These are phyloP conservation scores for Denticeps clupeoides DNA, from an alignment of 2,797 vertebrate genomes.

Conservation along the genomic window DNA sequence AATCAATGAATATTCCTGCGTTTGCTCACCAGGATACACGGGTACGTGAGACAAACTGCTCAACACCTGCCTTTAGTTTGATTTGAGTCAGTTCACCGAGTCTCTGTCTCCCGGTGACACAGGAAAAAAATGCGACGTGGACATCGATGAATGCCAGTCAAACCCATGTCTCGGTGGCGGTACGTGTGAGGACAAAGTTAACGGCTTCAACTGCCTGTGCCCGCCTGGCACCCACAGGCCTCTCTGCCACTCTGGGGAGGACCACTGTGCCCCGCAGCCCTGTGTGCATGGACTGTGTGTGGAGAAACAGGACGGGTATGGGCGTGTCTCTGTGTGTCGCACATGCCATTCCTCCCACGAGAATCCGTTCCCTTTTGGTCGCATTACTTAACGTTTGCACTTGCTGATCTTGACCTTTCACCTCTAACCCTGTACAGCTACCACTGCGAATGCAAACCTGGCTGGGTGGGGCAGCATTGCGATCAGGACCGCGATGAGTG, in stretches of 20 bases:
- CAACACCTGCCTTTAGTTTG: too few relatives aligned
- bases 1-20: constrained; percentile 80
- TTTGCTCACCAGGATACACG: constrained; percentile 80
- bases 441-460: constrained; percentile 70
- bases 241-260: constrained; percentile 72
- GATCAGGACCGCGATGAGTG: constrained; percentile 81
- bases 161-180: constrained; percentile 82
- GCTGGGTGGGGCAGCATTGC: constrained; percentile 77
- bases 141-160: constrained; percentile 80
- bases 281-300: constrained; percentile 75
- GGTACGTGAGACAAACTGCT: constrained; percentile 48
- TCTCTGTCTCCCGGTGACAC: neutral
- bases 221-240: constrained; percentile 72
- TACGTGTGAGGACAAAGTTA: constrained; percentile 70
- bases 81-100: too few relatives aligned
- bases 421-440: constrained; percentile 56
- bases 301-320: constrained; percentile 67
- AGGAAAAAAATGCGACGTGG: constrained; percentile 71
- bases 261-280: constrained; percentile 72
- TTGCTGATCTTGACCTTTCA: neutral
- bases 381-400: neutral
- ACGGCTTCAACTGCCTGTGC: constrained; percentile 73
- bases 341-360: too few relatives aligned
- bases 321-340: neutral
- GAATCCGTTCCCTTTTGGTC: neutral